Evolutionary conservation across 2,888 invertebrate genomes (phyloP), one percentile per base, ranked within the genome.

Genomic region (Pomacea canaliculata): DNA sequence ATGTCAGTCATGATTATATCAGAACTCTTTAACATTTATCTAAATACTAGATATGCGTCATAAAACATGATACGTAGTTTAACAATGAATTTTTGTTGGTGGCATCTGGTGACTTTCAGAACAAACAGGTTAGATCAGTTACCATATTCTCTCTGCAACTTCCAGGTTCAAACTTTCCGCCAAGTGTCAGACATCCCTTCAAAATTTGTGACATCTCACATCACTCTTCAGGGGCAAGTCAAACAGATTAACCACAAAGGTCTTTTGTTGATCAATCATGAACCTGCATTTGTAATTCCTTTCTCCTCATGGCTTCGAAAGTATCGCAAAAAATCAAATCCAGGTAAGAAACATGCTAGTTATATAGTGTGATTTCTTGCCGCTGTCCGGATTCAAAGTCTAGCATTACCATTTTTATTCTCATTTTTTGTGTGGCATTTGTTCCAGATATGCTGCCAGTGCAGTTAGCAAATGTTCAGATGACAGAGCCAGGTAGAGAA

Each of bases 401-500:
- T 56, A 56, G 8, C 12, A 16, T 56, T 1, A 56, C 51, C 51
- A 56, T 56, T 56, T 56, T 13, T 56, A 0, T 56, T 16, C 8
- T 56, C 1, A 7, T 56, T 4, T 13, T 4, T 56, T 10, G 0
- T 56, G 51, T 56, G 12, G 37, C 37, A 10, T 56, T 56, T 56
- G 51, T 56, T 70, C 16, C 70, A 70, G 70, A 51, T 19, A 3
- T 37, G 59, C 60, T 70, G 60, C 56, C 70, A 59, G 70, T 70
- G 18, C n/a, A 70, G 37, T 37, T 70, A 37, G 59, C 18, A 37
- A 59, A 60, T 16, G 70, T 70, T n/a, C 23, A 70, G 13, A 19
- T 59, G 37, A 59, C 70, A 23, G 59, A 18, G 16, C 23, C 0
- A 23, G 70, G 51, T 10, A 37, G 7, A 13, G 12, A 70, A 23